Conservation (phyloP, 2,113 vertebrate species). For the Grallaria varia region DNA sequence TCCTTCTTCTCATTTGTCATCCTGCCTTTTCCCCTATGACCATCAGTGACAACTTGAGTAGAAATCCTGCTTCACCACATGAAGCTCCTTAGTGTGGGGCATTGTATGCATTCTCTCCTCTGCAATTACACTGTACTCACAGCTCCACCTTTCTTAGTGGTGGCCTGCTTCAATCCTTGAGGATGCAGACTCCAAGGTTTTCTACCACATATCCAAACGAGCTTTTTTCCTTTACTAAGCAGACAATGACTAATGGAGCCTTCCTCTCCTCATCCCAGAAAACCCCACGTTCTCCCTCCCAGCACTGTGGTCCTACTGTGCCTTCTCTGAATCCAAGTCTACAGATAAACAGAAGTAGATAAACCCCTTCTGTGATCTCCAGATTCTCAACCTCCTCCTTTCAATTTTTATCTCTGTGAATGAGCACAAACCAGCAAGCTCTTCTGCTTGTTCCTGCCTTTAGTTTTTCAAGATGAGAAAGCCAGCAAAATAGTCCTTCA, state of each 20-base stretch:
- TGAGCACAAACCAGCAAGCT: neutral
- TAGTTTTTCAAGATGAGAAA: neutral
- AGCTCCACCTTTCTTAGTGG: neutral
- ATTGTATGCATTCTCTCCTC: neutral
- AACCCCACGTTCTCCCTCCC: neutral
- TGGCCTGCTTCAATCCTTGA: neutral
- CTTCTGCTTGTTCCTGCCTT: neutral
- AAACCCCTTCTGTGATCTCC: neutral
- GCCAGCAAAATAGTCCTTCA: neutral
- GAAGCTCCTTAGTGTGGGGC: neutral
- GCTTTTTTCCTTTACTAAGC: neutral
- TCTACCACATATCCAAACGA: neutral
- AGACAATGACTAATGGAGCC: neutral
- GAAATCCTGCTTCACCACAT: neutral
- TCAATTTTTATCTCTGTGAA: neutral
- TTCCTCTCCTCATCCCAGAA: neutral
- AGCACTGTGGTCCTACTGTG: neutral
- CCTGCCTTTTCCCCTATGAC: neutral
- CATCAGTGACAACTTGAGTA: neutral
- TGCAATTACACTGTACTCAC: neutral
- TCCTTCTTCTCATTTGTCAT: neutral
- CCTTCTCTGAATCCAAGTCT: neutral
- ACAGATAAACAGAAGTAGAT: neutral
- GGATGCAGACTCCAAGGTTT: neutral
- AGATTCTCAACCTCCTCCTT: neutral